Evolutionary conservation across 35 echinoderm and acorn worm species (phyloP).

Genomic region (Ophiothrix spiculata): DNA sequence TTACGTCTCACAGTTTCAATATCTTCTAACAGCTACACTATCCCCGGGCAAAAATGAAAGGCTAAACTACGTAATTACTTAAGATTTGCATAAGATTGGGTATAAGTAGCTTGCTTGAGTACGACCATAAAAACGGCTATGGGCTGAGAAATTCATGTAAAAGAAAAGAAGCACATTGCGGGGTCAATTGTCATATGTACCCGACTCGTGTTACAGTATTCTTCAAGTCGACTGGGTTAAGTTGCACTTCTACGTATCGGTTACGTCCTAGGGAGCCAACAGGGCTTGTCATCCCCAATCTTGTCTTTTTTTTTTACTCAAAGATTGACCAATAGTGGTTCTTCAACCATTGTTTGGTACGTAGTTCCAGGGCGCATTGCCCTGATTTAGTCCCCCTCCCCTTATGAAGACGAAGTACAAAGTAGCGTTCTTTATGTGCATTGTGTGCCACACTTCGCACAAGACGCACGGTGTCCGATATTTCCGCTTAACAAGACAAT

Average conservation of each 20-base stretch:
- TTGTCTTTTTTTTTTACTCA: not conserved
- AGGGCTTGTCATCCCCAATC: not conserved
- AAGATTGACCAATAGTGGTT: slow-evolving; percentile 1
- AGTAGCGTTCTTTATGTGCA: not conserved
- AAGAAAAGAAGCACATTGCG: not conserved
- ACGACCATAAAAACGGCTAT: not conserved
- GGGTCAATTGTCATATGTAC: not conserved
- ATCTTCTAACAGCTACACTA: not conserved
- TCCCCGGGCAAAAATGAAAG: not conserved
- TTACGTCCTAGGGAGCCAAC: not conserved
- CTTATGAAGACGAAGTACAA: too few relatives aligned
- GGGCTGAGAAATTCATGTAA: not conserved
- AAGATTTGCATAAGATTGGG: not conserved
- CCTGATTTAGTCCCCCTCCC: not conserved
- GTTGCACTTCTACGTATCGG: not conserved
- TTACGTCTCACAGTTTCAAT: not conserved
- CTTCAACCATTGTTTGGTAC: too few relatives aligned
- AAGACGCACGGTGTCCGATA: not conserved
- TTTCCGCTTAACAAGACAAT: not conserved
- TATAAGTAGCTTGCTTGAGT: not conserved
- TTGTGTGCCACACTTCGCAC: not conserved
- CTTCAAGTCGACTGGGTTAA: not conserved
- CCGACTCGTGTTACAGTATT: not conserved
- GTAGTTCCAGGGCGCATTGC: not conserved
- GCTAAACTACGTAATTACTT: not conserved